These are phyloP conservation scores for Micropoecilia bifurca DNA, from an alignment of 2,797 vertebrate species.

Conservation along the genomic window DNA sequence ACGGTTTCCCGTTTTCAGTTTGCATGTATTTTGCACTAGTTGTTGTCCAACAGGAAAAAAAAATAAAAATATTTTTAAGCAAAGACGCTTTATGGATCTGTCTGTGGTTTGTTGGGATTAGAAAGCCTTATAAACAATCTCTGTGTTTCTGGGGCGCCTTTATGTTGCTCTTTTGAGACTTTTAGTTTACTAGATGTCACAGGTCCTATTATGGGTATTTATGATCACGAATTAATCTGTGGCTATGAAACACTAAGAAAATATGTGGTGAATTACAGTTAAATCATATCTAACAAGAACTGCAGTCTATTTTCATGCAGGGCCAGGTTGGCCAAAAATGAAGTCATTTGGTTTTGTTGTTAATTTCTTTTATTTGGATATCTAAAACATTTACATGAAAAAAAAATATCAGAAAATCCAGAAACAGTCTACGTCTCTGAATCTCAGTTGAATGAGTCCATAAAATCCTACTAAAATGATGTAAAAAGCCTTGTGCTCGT, in stretches of 20 bases:
- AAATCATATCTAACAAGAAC: neutral
- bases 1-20: slow-evolving; percentile 60
- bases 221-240: neutral
- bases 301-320: neutral
- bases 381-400: neutral
- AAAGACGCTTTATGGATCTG: slow-evolving; percentile 6
- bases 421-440: neutral
- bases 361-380: neutral
- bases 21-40: slow-evolving; percentile 83
- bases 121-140: neutral
- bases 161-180: neutral
- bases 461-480: neutral
- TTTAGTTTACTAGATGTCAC: neutral
- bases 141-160: no score
- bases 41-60: slow-evolving; percentile 60
- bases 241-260: neutral
- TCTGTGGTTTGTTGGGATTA: neutral
- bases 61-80: slow-evolving; percentile 69
- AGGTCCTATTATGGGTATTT: neutral
- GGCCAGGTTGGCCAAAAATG: neutral
- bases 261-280: neutral
- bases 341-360: neutral
- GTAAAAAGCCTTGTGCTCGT: neutral
- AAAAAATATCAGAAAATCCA: neutral
- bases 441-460: neutral